Base-by-base conservation (phyloP, 1,140 invertebrate species). In the Cydia fagiglandana region DNA sequence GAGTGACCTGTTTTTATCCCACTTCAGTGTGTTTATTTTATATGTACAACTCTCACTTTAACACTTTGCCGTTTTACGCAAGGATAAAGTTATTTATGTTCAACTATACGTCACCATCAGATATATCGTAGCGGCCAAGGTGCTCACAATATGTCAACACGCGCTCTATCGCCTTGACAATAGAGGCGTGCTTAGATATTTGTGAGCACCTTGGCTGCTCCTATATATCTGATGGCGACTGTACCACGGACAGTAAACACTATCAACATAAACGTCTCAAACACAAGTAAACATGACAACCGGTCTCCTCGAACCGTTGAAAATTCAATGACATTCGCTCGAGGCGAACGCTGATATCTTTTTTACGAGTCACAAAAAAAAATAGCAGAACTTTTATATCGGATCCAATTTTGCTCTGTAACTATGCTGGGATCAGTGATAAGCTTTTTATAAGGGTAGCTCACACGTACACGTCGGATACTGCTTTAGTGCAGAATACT, bases 281-380 rank as follows among this genome's bases (percentile, higher is more conserved):
- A 61, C 17, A 61, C 56, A n/a, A 61, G 56, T 24, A 61, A 61
- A 61, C 56, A 61, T 61, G 56, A 9, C 56, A 24, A 61, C 56
- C 34, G 38, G 30, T 82, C 78, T 80, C 75, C 77, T 78, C 74
- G 77, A 80, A 80, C 78, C 80, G 77, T 85, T 83, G 82, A 85
- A 83, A 86, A 85, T 85, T 86, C 85, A 86, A 86, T 85, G 84
- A 83, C 85, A 82, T 82, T 79, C 79, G 83, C 81, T 79, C 68
- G 73, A 76, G 78, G 83, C 80, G 76, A 76, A 75, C 80, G 77
- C 76, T 77, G 82, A 82, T 87, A 87, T 87, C 83, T 84, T 86
- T 70, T 86, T 87, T 87, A 85, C 80, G 84, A 83, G 81, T 79
- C 77, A 84, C 80, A 83, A 85, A 81, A 88, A 81, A 88, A 88